Evolutionary conservation across 2,888 invertebrate genomes (phyloP).

Genomic region (Chaitophorus viminalis): DNA sequence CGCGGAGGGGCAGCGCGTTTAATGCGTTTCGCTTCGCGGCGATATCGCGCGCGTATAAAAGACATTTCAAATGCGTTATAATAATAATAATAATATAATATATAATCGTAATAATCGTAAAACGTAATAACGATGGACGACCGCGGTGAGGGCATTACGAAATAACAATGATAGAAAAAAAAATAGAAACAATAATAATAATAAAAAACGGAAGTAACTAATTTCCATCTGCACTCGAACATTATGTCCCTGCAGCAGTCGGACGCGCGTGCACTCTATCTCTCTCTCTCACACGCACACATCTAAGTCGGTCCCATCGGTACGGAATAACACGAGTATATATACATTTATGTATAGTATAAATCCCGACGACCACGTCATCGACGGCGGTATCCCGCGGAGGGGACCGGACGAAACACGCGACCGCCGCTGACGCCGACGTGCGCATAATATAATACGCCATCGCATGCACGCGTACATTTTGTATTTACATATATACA

Average conservation of each 20-base stretch:
- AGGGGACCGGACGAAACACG: neutral
- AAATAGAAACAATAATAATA: neutral
- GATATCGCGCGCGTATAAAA: constrained; percentile 49
- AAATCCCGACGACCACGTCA: constrained; percentile 11
- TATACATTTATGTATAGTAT: no score
- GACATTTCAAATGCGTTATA: constrained; percentile 47
- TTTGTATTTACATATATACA: neutral
- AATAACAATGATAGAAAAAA: constrained; percentile 8
- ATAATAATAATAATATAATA: constrained; percentile 12
- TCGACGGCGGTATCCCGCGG: constrained; percentile 3
- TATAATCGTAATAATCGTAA: constrained; percentile 43
- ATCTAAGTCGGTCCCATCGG: neutral
- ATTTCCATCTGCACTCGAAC: constrained; percentile 41
- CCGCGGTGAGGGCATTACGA: neutral
- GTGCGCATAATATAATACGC: neutral
- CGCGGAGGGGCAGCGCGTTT: constrained; percentile 32
- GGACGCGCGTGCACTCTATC: neutral
- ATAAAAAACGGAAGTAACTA: constrained; percentile 55
- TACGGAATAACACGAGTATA: neutral
- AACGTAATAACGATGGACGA: constrained; percentile 31
- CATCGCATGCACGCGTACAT: no score
- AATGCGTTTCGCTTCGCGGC: constrained; percentile 46
- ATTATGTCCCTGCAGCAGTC: neutral
- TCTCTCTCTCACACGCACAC: neutral
- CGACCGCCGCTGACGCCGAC: neutral